A percentile compares a stretch with the other conserved stretches of the same genome.
These are phyloP conservation scores for Campylorhamphus procurvoides DNA, from an alignment of 2,113 vertebrate species.

Conservation along the genomic window DNA sequence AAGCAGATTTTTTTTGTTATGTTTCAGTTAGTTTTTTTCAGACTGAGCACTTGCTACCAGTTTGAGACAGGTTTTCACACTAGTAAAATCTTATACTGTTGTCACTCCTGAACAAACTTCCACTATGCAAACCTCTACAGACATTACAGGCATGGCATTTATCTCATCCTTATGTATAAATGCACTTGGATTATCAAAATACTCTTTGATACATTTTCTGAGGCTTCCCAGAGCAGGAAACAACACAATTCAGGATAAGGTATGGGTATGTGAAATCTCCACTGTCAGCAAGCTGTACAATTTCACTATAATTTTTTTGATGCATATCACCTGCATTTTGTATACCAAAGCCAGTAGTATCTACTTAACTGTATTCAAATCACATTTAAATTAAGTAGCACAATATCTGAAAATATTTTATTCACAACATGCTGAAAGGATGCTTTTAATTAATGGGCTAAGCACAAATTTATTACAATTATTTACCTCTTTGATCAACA, in stretches of 20 bases:
- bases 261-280: not conserved
- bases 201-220: not conserved
- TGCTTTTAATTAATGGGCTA: not conserved
- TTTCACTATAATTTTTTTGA: not conserved
- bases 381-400: not conserved
- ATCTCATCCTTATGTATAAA: not conserved
- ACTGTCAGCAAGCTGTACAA: not conserved
- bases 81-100: not conserved
- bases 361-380: constrained; percentile 1
- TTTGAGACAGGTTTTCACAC: not conserved
- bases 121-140: not conserved
- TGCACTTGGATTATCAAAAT: not conserved
- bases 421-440: not conserved
- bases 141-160: not conserved
- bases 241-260: not conserved
- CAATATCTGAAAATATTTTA: not conserved
- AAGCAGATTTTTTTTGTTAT: not conserved
- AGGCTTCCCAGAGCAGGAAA: not conserved
- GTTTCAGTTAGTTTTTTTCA: not conserved
- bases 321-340: not conserved
- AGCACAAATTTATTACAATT: not conserved
- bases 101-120: not conserved
- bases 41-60: not conserved
- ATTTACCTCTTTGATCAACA: constrained; percentile 30
- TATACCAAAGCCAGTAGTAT: not conserved